These are phyloP conservation scores for Atrichornis clamosus DNA, from an alignment of 2,113 vertebrate genomes.

Conservation along the genomic window DNA sequence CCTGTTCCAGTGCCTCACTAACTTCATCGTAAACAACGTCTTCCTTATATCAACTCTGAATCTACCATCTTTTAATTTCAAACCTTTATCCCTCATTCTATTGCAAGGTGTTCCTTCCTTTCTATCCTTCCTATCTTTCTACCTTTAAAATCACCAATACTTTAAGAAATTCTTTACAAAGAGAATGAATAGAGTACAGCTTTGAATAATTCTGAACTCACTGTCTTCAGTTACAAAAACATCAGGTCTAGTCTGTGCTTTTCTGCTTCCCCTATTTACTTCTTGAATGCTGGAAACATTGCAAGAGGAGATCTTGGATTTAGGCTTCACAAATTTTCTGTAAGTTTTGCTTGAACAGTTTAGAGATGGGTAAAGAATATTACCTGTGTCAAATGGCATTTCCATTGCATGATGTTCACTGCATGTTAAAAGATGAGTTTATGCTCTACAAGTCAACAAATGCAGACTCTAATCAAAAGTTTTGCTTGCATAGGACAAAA, in stretches of 20 bases:
- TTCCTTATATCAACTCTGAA: background rate
- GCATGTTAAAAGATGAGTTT: constrained; percentile 22
- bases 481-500: constrained; percentile 54
- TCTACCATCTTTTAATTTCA: background rate
- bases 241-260: background rate
- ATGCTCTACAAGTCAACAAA: constrained; percentile 57
- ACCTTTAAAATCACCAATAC: background rate
- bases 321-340: background rate
- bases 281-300: background rate
- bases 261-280: background rate
- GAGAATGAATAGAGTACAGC: background rate
- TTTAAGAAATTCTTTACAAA: background rate
- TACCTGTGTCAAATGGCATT: constrained; percentile 6
- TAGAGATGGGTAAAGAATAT: background rate
- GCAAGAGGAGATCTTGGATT: background rate
- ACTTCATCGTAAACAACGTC: fast-evolving
- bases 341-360: constrained; percentile 12
- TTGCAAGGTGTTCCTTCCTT: background rate
- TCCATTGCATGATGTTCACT: background rate
- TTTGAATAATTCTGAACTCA: background rate
- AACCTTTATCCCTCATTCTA: background rate
- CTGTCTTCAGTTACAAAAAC: background rate
- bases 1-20: background rate
- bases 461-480: constrained; percentile 62
- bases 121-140: background rate